Evolutionary conservation across 2,797 vertebrate species (phyloP).

Genomic region (Melanotaenia nigrans): DNA sequence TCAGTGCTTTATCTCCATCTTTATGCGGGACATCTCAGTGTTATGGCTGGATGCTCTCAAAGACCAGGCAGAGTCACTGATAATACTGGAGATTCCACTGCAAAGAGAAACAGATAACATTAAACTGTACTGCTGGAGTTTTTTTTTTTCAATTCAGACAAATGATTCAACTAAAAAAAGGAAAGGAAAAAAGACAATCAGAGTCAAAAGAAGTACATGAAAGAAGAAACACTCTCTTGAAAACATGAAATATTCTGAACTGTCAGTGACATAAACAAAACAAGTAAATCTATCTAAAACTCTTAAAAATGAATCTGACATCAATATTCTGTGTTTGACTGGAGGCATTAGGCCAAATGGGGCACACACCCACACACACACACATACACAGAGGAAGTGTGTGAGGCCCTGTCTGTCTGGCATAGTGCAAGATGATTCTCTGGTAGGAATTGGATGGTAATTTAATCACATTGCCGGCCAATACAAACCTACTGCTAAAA

Average conservation of each 20-base stretch:
- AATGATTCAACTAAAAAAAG: not conserved
- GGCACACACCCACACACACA: conserved; percentile 31
- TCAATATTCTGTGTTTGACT: conserved; percentile 57
- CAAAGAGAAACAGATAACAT: not conserved
- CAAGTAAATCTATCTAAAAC: conserved; percentile 10
- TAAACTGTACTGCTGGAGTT: not conserved
- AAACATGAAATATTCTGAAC: not conserved
- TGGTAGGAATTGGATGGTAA: conserved; percentile 38
- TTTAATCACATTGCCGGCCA: conserved; percentile 57
- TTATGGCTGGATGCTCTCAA: conserved; percentile 37
- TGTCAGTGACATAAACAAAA: conserved; percentile 4
- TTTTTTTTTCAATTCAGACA: not conserved
- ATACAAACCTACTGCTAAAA: conserved; percentile 32
- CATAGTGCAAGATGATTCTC: conserved; percentile 53
- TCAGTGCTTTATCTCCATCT: conserved; percentile 3
- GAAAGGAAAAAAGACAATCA: not conserved
- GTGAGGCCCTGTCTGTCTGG: conserved; percentile 63
- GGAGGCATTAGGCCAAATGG: conserved; percentile 45
- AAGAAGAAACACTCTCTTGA: not conserved
- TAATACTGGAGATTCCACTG: conserved; percentile 3
- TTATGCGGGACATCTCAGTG: conserved; percentile 18
- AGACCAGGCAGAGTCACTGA: conserved; percentile 3
- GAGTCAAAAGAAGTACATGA: not conserved
- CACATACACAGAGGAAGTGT: conserved; percentile 52
- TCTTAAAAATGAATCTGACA: conserved; percentile 49